Conservation (phyloP, 2,888 invertebrate genomes). For the Elmis aenea region DNA sequence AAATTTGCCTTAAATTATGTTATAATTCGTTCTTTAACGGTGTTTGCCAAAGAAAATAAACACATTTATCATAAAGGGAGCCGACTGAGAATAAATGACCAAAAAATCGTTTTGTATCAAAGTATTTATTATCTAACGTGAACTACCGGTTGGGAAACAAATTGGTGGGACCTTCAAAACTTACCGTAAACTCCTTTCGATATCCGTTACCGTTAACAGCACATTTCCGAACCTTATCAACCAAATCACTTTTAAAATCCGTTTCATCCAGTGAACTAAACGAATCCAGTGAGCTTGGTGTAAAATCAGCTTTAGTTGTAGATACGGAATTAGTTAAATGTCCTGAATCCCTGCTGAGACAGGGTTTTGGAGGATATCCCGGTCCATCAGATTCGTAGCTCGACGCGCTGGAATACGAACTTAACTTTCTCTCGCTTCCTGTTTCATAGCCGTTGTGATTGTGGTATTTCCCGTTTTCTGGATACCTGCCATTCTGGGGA, state of each 20-base stretch:
- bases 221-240: constrained; percentile 41
- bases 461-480: constrained; percentile 32
- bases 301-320: constrained; percentile 41
- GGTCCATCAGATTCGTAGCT: constrained; percentile 44
- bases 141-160: neutral
- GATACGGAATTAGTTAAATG: constrained; percentile 40
- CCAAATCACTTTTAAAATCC: constrained; percentile 37
- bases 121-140: constrained; percentile 1
- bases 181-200: constrained; percentile 27
- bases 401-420: constrained; percentile 41
- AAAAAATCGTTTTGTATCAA: too few relatives aligned
- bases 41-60: too few relatives aligned
- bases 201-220: constrained; percentile 33
- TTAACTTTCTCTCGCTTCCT: constrained; percentile 39
- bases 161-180: too few relatives aligned
- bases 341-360: constrained; percentile 44
- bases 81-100: too few relatives aligned
- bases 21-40: too few relatives aligned
- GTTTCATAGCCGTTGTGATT: constrained; percentile 43
- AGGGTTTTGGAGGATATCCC: constrained; percentile 15
- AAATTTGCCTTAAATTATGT: too few relatives aligned
- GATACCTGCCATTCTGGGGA: constrained; percentile 9
- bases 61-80: too few relatives aligned
- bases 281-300: constrained; percentile 44
- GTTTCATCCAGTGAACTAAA: constrained; percentile 46